These are phyloP conservation scores for Drosophila ogumai DNA, from an alignment of 1,140 invertebrate species.

Conservation along the genomic window DNA sequence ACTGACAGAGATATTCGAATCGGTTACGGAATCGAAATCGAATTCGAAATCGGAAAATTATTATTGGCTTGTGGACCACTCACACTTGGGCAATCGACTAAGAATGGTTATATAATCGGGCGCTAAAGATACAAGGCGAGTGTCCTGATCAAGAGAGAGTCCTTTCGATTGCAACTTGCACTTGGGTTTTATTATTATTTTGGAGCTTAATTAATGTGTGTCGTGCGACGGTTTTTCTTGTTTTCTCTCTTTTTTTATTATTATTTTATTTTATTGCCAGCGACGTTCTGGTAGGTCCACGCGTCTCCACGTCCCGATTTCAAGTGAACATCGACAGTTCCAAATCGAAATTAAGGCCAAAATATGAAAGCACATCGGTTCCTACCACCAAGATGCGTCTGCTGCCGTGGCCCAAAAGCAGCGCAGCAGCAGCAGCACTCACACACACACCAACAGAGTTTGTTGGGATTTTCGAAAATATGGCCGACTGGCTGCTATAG, in stretches of 20 bases:
- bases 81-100: slow-evolving; percentile 42
- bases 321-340: slow-evolving; percentile 84
- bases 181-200: slow-evolving; percentile 29
- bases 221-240: slow-evolving; percentile 54
- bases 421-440: slow-evolving; percentile 59
- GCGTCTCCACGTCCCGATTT: slow-evolving; percentile 84
- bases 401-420: slow-evolving; percentile 42
- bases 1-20: slow-evolving; percentile 18
- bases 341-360: slow-evolving; percentile 85
- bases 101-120: slow-evolving; percentile 54
- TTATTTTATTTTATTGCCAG: slow-evolving; percentile 57
- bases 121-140: slow-evolving; percentile 3
- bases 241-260: neutral
- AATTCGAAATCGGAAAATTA: slow-evolving; percentile 15
- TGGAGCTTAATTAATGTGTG: slow-evolving; percentile 51
- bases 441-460: slow-evolving; percentile 19
- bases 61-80: slow-evolving; percentile 39
- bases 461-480: slow-evolving; percentile 66
- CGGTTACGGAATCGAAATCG: slow-evolving; percentile 5
- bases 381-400: slow-evolving; percentile 77
- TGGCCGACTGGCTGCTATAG: slow-evolving; percentile 62
- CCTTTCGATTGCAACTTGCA: slow-evolving; percentile 44
- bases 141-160: slow-evolving; percentile 48
- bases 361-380: slow-evolving; percentile 77
- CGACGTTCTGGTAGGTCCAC: slow-evolving; percentile 75